Evolutionary conservation across 37 sponge, comb jelly and placozoan species (phyloP).

Genomic region (Cladorhizidae sp.): DNA sequence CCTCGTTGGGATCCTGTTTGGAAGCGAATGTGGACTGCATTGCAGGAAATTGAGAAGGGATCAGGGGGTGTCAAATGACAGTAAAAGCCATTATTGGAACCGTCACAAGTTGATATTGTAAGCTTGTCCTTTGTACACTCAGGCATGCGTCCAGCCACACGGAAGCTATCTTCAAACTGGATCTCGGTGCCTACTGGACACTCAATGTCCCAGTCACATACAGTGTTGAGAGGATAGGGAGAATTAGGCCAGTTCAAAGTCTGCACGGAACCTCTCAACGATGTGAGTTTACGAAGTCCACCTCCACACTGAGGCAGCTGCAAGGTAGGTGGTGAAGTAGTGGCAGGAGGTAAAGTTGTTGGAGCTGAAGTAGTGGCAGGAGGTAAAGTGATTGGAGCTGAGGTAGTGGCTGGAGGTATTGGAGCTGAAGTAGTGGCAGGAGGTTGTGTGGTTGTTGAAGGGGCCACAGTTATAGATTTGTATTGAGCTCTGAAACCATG

Average conservation of each 20-base stretch:
- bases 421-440: too few species aligned
- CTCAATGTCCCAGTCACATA: constrained; percentile 1
- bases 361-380: too few species aligned
- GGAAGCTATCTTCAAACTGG: not conserved
- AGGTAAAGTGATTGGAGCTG: too few species aligned
- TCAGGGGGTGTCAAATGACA: not conserved
- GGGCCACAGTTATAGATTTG: not conserved
- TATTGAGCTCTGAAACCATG: not conserved
- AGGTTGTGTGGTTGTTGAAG: too few species aligned
- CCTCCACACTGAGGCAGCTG: not conserved
- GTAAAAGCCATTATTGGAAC: not conserved
- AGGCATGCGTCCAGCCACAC: constrained; percentile 3
- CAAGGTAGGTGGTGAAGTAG: too few species aligned
- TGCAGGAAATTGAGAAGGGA: not conserved
- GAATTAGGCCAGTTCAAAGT: constrained; percentile 11
- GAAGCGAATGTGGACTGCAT: not conserved
- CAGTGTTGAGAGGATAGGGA: constrained; percentile 14
- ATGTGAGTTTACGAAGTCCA: not conserved
- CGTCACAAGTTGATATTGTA: not conserved
- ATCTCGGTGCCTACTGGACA: not conserved
- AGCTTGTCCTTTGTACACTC: not conserved
- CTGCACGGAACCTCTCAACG: constrained; percentile 3
- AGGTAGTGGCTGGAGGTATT: too few species aligned
- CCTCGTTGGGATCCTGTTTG: not conserved
- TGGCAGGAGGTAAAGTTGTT: too few species aligned